These are phyloP conservation scores for Cyanoramphus novaezelandiae DNA, from an alignment of 2,113 vertebrate species.

Conservation along the genomic window DNA sequence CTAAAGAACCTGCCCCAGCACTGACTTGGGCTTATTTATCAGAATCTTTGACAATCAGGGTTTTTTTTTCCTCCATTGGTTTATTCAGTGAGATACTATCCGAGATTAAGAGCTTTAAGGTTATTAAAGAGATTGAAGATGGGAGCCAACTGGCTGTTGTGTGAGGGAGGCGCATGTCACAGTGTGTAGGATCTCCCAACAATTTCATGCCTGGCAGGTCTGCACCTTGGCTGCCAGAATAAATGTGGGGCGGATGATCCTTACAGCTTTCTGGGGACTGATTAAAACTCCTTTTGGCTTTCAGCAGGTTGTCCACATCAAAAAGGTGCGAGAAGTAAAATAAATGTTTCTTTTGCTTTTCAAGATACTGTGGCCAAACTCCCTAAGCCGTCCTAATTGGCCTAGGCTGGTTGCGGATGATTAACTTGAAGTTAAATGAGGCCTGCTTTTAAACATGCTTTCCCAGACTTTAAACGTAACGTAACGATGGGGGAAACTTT, in stretches of 20 bases:
- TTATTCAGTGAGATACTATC: slow-evolving; percentile 45
- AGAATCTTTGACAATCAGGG: slow-evolving; percentile 29
- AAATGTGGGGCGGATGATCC: slow-evolving; percentile 23
- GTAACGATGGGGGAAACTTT: slow-evolving; percentile 57
- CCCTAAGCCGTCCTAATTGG: slow-evolving; percentile 49
- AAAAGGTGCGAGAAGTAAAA: slow-evolving; percentile 72
- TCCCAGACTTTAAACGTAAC: slow-evolving; percentile 71
- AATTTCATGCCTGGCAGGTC: slow-evolving; percentile 52
- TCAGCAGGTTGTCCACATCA: slow-evolving; percentile 67
- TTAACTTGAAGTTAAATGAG: slow-evolving; percentile 83
- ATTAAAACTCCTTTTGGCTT: slow-evolving; percentile 62
- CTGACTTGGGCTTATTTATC: slow-evolving; percentile 64
- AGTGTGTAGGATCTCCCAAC: slow-evolving; percentile 32
- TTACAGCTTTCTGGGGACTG: slow-evolving; percentile 24
- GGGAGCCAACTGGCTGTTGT: slow-evolving; percentile 30
- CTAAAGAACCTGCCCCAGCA: slow-evolving; percentile 74
- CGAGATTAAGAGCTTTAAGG: slow-evolving; percentile 61
- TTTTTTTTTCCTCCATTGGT: neutral
- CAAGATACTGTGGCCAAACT: slow-evolving; percentile 23
- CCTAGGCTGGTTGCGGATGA: slow-evolving; percentile 57
- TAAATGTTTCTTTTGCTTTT: slow-evolving; percentile 62
- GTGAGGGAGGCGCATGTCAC: neutral
- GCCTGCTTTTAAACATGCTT: slow-evolving; percentile 75
- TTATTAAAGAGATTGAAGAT: slow-evolving; percentile 40
- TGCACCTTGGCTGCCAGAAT: slow-evolving; percentile 32